Percentiles rank a stretch among this genome's conserved stretches.
These are phyloP conservation scores for Patella depressa DNA, from an alignment of 2,888 invertebrate genomes.

Conservation along the genomic window DNA sequence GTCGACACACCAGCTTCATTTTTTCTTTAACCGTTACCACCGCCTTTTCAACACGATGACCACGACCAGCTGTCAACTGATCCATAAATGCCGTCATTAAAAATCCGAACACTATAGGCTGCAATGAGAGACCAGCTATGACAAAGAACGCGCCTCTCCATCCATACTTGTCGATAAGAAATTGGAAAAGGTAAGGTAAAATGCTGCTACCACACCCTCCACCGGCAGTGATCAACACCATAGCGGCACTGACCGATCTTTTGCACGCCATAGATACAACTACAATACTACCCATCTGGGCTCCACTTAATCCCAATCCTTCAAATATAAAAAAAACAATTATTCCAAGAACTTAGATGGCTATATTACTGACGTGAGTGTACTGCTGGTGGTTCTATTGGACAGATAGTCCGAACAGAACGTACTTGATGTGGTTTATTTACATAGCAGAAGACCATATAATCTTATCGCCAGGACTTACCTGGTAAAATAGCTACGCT, in stretches of 20 bases:
- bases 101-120: neutral
- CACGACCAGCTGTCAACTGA: neutral
- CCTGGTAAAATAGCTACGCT: neutral
- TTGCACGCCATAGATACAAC: neutral
- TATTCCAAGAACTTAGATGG: too few relatives aligned
- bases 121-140: neutral
- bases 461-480: neutral
- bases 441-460: too few relatives aligned
- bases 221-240: neutral
- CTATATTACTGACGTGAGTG: too few relatives aligned
- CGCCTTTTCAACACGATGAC: neutral
- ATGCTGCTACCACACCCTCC: neutral
- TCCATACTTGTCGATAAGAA: neutral
- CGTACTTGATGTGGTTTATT: too few relatives aligned
- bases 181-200: neutral
- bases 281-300: neutral
- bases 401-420: too few relatives aligned
- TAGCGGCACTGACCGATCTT: neutral
- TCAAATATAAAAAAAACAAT: neutral
- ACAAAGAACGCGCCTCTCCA: neutral
- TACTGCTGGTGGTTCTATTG: too few relatives aligned
- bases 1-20: neutral
- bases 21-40: neutral
- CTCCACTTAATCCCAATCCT: neutral
- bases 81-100: neutral